Conservation (phyloP, 2,888 invertebrate species). For the Chrysolina oricalcia region DNA sequence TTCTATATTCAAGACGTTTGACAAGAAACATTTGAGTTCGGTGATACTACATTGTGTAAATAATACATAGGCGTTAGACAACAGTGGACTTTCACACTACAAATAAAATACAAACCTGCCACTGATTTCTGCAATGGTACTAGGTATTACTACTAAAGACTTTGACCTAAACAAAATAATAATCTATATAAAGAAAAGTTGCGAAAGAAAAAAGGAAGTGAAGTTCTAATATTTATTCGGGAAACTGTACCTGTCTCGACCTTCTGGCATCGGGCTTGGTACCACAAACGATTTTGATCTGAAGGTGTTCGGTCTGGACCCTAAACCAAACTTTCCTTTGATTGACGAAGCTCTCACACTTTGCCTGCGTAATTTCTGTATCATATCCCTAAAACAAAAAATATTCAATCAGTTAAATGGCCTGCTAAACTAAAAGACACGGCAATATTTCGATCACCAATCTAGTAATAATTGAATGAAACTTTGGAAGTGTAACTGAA, state of each 20-base stretch:
- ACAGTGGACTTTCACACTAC: constrained; percentile 29
- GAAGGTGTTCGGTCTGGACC: constrained; percentile 77
- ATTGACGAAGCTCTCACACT: constrained; percentile 86
- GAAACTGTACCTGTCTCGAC: constrained; percentile 65
- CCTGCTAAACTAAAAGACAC: no score
- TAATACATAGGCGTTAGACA: background rate
- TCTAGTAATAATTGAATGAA: no score
- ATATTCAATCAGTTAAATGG: background rate
- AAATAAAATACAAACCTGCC: constrained; percentile 51
- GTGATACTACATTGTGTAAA: background rate
- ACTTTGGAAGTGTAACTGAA: no score
- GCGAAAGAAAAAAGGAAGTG: constrained; percentile 14
- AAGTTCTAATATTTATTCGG: background rate
- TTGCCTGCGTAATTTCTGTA: constrained; percentile 90
- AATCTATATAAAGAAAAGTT: constrained; percentile 34
- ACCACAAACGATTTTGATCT: constrained; percentile 86
- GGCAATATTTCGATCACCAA: no score
- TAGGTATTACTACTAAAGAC: constrained; percentile 54
- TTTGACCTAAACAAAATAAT: constrained; percentile 52
- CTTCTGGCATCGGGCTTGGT: constrained; percentile 79
- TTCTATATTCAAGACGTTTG: background rate
- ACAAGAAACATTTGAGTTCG: no score
- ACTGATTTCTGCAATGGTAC: constrained; percentile 45
- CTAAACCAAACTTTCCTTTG: constrained; percentile 85
- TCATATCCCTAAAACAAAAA: constrained; percentile 83